Conservation (phyloP, 2,797 vertebrate genomes). For the Serranus cabrilla region DNA sequence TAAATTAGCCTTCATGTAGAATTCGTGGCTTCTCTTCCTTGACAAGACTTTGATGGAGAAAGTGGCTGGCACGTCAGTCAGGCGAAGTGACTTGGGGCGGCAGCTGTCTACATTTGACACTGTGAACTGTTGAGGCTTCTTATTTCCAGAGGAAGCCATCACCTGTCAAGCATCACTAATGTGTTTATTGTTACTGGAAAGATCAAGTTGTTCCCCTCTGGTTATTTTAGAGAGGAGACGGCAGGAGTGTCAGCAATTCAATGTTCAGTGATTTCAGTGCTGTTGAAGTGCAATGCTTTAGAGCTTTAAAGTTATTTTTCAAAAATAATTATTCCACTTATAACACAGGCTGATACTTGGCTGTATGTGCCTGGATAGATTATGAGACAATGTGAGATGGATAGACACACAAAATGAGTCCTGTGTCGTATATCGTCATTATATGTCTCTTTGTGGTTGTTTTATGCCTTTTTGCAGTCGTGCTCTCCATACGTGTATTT, state of each 20-base stretch:
- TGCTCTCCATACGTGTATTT: no score
- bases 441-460: not conserved
- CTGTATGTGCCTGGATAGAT: not conserved
- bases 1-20: slow-evolving; percentile 35
- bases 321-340: slow-evolving; percentile 10
- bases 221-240: slow-evolving; percentile 45
- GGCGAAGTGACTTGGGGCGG: slow-evolving; percentile 44
- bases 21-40: slow-evolving; percentile 36
- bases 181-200: slow-evolving; percentile 71
- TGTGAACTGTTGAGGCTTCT: slow-evolving; percentile 62
- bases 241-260: slow-evolving; percentile 11
- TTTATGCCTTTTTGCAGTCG: not conserved
- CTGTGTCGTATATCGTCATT: not conserved
- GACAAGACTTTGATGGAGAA: slow-evolving; percentile 60
- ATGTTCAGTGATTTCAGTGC: slow-evolving; percentile 1
- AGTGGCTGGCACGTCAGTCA: slow-evolving; percentile 54
- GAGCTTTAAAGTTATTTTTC: not conserved
- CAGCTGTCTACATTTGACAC: slow-evolving; percentile 73
- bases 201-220: slow-evolving; percentile 57
- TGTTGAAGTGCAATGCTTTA: not conserved
- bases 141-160: slow-evolving; percentile 68
- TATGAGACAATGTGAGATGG: not conserved
- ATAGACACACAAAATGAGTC: not conserved
- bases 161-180: slow-evolving; percentile 77
- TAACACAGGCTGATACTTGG: not conserved